phyloP scores from a whole-genome alignment of 2,113 vertebrate genomes.

The Eidolon helvum region DNA sequence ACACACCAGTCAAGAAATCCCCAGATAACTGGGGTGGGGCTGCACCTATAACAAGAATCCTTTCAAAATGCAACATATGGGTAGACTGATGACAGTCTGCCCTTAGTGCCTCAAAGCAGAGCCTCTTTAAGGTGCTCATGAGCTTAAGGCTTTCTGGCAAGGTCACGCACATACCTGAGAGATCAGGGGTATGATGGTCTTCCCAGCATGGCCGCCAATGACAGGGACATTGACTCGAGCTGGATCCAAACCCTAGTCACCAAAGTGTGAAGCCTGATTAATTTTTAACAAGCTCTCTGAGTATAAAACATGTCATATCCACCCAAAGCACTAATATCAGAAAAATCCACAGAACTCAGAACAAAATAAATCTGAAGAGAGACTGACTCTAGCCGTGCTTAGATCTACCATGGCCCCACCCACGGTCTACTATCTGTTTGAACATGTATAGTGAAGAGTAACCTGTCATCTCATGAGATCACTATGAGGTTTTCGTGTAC shows the following conservation, averaged over 20 bases:
- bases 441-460: rapidly evolving
- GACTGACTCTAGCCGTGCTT: rapidly evolving
- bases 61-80: background rate
- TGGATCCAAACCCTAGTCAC: slow-evolving; percentile 91
- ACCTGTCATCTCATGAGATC: background rate
- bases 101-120: background rate
- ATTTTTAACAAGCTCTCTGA: background rate
- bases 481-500: background rate
- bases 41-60: background rate
- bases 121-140: rapidly evolving
- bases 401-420: rapidly evolving
- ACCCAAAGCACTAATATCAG: background rate
- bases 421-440: rapidly evolving
- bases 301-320: background rate
- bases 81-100: background rate
- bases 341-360: background rate
- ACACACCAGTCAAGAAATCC: background rate
- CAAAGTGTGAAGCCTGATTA: slow-evolving; percentile 22
- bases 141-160: background rate
- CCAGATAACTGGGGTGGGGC: background rate
- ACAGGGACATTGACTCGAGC: slow-evolving; percentile 94
- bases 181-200: slow-evolving; percentile 97
- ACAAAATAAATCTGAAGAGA: background rate
- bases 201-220: slow-evolving; percentile 96
- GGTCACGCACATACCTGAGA: slow-evolving; percentile 87